A percentile compares a stretch with the other conserved stretches of the same genome.
Evolutionary conservation across 1,140 invertebrate genomes (phyloP).

Genomic region (Metaphire vulgaris): DNA sequence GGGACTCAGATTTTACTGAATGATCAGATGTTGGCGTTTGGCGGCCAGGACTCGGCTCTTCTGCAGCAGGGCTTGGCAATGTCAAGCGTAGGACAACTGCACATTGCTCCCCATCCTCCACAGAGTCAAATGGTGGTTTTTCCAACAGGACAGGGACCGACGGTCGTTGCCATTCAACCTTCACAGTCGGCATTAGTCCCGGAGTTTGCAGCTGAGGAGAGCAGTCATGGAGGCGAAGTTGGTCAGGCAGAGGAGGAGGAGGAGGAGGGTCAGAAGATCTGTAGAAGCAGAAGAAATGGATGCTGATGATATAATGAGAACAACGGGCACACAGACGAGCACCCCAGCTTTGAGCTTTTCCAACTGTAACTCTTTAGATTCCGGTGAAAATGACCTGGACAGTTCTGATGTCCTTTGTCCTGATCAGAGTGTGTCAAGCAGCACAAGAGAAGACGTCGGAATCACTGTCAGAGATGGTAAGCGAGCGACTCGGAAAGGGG

Average conservation of each 20-base stretch:
- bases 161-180: background rate
- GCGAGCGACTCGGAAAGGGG: background rate
- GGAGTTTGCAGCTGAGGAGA: background rate
- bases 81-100: background rate
- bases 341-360: constrained; percentile 14
- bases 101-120: background rate
- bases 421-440: background rate
- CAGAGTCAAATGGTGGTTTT: constrained; percentile 1
- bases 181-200: background rate
- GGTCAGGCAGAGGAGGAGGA: background rate
- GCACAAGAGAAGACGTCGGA: background rate
- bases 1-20: background rate
- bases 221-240: background rate
- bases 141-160: background rate
- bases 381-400: background rate
- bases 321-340: constrained; percentile 22
- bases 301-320: constrained; percentile 7
- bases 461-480: background rate
- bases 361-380: constrained; percentile 15
- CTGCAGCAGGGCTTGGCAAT: background rate
- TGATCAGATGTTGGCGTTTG: background rate
- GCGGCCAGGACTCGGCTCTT: background rate
- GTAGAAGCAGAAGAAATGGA: background rate
- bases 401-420: background rate
- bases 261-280: background rate